Base-by-base conservation (phyloP, 2,888 invertebrate species). In the Yponomeuta plumbellus region DNA sequence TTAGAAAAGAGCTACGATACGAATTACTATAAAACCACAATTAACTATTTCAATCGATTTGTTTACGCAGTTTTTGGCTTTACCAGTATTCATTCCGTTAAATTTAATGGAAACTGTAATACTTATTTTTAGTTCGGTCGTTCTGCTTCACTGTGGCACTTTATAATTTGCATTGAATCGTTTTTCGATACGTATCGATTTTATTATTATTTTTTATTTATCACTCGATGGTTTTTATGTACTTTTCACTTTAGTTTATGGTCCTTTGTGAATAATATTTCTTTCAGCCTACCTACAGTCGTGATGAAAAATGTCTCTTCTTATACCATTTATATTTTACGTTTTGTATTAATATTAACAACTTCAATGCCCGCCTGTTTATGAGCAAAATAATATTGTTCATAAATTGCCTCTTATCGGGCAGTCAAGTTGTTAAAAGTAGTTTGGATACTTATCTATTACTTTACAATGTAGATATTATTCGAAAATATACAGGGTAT, bases 271-370 rank as follows among this genome's bases (percentile, higher is more conserved):
- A 6, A 0, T 52, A 1, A 17, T 52, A 0, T 52, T 52, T 52
- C 44, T 52, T 52, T 52, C 44, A 52, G 44, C 44, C 44, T 52
- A 17, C 17, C 44, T 52, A 52, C 44, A 52, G 17, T 52, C 17
- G 17, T 17, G 3, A 17, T 13, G 44, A 52, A 52, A 34, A 52
- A 17, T 52, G 44, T 52, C 3, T 52, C 72, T 71, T 71, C 71
- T 34, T 34, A 6, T 5, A 34, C 34, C 5, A 34, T 10, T 34
- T 34, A 8, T 34, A 34, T 34, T 34, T 34, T 34, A 34, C 34
- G 5, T 34, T 34, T 34, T 34, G 8, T 5, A 34, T 34, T 34
- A 34, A 34, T 8, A 8, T 34, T 34, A 34, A 34, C 10, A 6
- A 34, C 34, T 34, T 34, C 8, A 34, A 34, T 34, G 34, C 34